phyloP scores from a whole-genome alignment of 2,888 invertebrate genomes.

The Eudemis profundana region DNA sequence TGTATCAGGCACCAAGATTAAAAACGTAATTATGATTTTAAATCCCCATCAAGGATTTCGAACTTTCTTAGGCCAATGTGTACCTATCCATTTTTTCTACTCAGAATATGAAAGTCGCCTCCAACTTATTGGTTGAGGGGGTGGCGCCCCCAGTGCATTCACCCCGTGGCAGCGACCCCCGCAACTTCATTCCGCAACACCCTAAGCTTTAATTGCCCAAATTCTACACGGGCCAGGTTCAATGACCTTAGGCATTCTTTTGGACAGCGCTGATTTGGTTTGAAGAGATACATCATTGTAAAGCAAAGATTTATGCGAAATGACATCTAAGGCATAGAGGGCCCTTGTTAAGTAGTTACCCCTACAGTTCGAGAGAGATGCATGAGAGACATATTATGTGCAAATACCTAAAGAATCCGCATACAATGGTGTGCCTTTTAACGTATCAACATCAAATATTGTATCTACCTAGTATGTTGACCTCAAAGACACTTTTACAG shows the following conservation, averaged over 20 bases:
- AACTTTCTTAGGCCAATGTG: not conserved
- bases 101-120: constrained; percentile 52
- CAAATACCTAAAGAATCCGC: too few relatives aligned
- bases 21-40: not conserved
- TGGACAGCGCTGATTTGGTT: constrained; percentile 50
- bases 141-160: constrained; percentile 81
- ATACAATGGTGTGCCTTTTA: too few relatives aligned
- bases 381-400: too few relatives aligned
- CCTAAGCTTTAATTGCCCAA: constrained; percentile 80
- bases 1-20: too few relatives aligned
- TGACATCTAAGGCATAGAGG: too few relatives aligned
- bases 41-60: not conserved
- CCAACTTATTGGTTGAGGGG: constrained; percentile 68
- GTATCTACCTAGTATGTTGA: too few relatives aligned
- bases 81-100: constrained; percentile 6
- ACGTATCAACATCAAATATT: too few relatives aligned
- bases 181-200: constrained; percentile 65
- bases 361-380: too few relatives aligned
- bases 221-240: constrained; percentile 73
- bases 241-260: constrained; percentile 64
- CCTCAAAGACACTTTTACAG: too few relatives aligned
- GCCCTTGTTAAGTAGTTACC: too few relatives aligned
- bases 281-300: too few relatives aligned
- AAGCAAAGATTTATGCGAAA: too few relatives aligned
- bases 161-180: constrained; percentile 81